Conservation (phyloP, 2,888 invertebrate genomes). For the Cenopis cana region DNA sequence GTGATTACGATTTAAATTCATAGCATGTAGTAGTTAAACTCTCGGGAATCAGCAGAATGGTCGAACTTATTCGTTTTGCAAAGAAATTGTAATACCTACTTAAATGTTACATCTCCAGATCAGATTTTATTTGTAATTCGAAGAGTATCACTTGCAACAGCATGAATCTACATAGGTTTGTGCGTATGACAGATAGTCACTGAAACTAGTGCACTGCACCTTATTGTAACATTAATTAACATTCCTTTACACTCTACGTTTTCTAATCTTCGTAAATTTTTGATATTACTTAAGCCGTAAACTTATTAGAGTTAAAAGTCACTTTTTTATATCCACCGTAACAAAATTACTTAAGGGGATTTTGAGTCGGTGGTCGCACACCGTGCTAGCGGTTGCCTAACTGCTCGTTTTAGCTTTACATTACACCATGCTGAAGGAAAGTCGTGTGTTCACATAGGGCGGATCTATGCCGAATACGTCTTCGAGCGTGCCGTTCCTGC, state of each 20-base stretch:
- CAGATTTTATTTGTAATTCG: background rate
- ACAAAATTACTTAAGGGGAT: background rate
- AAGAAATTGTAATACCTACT: background rate
- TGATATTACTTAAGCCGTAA: background rate
- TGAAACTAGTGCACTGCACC: slow-evolving; percentile 28
- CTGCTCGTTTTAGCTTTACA: background rate
- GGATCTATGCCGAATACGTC: slow-evolving; percentile 96
- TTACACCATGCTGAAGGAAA: background rate
- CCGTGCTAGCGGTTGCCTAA: background rate
- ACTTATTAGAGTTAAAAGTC: no score
- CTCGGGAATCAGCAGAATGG: slow-evolving; percentile 11
- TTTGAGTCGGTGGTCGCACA: background rate
- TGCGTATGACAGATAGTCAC: slow-evolving; percentile 25
- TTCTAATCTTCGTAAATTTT: background rate
- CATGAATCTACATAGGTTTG: slow-evolving; percentile 36
- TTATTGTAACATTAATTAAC: slow-evolving; percentile 6
- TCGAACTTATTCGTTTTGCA: slow-evolving; percentile 6
- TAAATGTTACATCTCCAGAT: background rate
- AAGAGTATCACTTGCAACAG: slow-evolving; percentile 18
- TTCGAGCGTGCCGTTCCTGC: slow-evolving; percentile 93
- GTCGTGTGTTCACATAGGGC: slow-evolving; percentile 85
- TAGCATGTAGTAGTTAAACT: slow-evolving; percentile 55
- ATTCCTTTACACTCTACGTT: slow-evolving; percentile 1
- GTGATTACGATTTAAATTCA: slow-evolving; percentile 49
- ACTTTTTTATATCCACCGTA: background rate